Evolutionary conservation across 1,140 invertebrate genomes (phyloP), one percentile per base, ranked within the genome.

Genomic region (Tyrophagus putrescentiae): DNA sequence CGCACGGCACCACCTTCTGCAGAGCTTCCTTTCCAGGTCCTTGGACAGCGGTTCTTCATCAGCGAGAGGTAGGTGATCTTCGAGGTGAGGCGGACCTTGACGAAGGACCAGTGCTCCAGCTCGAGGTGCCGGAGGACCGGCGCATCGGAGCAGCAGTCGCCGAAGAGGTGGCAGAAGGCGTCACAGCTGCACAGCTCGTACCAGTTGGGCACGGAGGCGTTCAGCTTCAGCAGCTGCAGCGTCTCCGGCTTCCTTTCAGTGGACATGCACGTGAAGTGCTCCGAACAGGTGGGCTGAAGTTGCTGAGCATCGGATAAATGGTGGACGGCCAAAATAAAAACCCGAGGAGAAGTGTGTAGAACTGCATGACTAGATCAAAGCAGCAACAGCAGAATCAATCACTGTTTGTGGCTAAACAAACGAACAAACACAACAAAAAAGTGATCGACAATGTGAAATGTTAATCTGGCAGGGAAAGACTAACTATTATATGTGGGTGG

Each of bases 101-200:
- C 25, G 27, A 31, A 54, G n/a, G 58, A 60, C 58, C 58, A 60
- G 9, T 60, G 16, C 9, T 11, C n/a, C 9, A 60, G 23, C 27
- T n/a, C 11, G 2, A 33, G 23, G n/a, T 53, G 9, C 9, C 16
- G 16, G 21, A 48, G 4, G 4, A 2, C n/a, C 1, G 44, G 44
- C 13, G 44, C 44, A 50, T 60, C 58, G 3, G 33, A n/a, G 31
- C 58, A 60, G 34, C 58, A 60, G 39, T 60, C 58, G 27, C 58
- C 58, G 34, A 48, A 60, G 13, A 31, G 11, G 27, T 48, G 18
- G 31, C 58, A 60, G 52, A 25, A 31, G 6, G 3, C 23, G 28
- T 60, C 58, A 60, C 58, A 60, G 25, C 52, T 60, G 45, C 58
- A 60, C 11, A 31, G 58, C 52, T 44, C 39, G 27, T 33, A 50